phyloP scores from a whole-genome alignment of 2,113 vertebrate species.

The Fregetta grallaria region DNA sequence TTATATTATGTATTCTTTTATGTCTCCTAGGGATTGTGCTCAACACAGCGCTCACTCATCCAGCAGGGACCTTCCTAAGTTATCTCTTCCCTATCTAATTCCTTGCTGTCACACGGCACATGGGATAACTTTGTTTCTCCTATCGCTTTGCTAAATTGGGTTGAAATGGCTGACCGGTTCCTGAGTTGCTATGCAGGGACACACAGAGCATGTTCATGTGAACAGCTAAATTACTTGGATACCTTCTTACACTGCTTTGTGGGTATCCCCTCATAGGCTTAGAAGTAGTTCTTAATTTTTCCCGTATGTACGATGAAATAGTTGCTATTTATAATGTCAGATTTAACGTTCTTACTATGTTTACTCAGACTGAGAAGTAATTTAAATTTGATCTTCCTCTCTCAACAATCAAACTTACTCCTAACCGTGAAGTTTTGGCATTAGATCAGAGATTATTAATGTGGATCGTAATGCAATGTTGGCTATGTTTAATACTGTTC shows the following conservation, averaged over 20 bases:
- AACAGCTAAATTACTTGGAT: background rate
- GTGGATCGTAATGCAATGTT: background rate
- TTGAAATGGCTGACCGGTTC: background rate
- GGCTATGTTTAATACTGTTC: background rate
- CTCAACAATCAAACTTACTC: background rate
- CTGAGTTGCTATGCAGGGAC: background rate
- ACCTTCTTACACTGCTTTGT: background rate
- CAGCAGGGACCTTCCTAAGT: background rate
- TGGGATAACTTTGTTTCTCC: background rate
- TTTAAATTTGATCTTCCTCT: background rate
- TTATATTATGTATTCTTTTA: background rate
- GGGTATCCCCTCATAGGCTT: background rate
- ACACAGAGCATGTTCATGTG: background rate
- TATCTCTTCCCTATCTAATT: background rate
- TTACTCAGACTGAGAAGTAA: background rate
- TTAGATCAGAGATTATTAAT: background rate
- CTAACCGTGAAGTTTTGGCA: background rate
- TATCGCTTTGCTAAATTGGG: background rate
- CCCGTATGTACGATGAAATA: background rate
- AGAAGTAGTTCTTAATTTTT: background rate
- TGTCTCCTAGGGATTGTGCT: background rate
- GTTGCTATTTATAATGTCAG: background rate
- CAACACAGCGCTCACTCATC: background rate
- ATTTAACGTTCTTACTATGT: background rate
- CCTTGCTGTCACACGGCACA: fast-evolving